Evolutionary conservation across 1,140 invertebrate species (phyloP).

Genomic region (Helicoverpa zea): DNA sequence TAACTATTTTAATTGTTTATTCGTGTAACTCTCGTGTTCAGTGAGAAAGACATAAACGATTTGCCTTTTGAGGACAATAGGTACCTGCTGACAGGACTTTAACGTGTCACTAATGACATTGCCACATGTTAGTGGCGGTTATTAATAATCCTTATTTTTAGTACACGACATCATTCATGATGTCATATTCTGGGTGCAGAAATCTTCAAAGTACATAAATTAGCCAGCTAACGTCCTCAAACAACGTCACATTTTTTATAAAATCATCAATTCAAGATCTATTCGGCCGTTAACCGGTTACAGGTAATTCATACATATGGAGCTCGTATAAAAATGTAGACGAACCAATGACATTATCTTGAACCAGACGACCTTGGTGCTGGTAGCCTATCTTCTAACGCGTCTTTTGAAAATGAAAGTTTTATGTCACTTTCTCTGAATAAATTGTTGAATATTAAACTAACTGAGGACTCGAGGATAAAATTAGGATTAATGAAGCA

Average conservation of each 20-base stretch:
- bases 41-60: constrained; percentile 30
- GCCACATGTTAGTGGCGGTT: constrained; percentile 6
- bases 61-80: neutral
- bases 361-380: constrained; percentile 59
- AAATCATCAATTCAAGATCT: neutral
- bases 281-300: constrained; percentile 39
- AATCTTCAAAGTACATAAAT: constrained; percentile 9
- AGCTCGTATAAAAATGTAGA: constrained; percentile 36
- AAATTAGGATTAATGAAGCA: too few species aligned
- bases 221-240: neutral
- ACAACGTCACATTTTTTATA: neutral
- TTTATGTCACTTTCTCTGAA: constrained; percentile 42
- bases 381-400: constrained; percentile 48
- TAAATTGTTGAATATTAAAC: neutral
- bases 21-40: neutral
- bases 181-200: constrained; percentile 31
- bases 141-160: constrained; percentile 42
- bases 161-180: constrained; percentile 32
- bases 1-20: neutral
- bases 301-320: constrained; percentile 28
- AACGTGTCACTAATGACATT: neutral
- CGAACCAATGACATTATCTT: constrained; percentile 57
- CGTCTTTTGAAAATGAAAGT: constrained; percentile 56
- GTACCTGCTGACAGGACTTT: constrained; percentile 18
- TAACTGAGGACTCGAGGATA: too few species aligned